Base-by-base conservation (phyloP, 2,797 vertebrate species). In the Hirundo rustica region DNA sequence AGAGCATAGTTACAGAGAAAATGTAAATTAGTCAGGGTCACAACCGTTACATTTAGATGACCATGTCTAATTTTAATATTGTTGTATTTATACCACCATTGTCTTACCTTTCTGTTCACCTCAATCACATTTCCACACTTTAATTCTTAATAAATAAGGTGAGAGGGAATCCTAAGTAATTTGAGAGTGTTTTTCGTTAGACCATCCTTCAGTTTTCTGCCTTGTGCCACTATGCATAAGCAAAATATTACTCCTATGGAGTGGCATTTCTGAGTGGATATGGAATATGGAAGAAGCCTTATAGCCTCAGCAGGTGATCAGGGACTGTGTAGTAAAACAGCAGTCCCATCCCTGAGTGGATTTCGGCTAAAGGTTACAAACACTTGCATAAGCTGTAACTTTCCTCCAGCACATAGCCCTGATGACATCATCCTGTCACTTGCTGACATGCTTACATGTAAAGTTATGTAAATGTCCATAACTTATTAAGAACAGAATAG, bases 261-360 rank as follows among this genome's bases (percentile, higher is more conserved):
- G 18, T 4, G 73, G 6, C 11, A 71, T 22, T 67, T 53, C 38
- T 68, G 7, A 55, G 51, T 70, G 65, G 72, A 57, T 64, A 74
- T 8, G n/a, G 36, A 73, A 55, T 18, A 67, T 11, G 13, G 47
- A 72, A 76, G 74, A 61, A 78, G 7, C 9, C 8, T 57, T 7
- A 3, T 45, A 47, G 20, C 11, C 29, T 44, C 48, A 34, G 48
- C 3, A 25, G 21, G 27, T 38, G 62, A 57, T 17, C 15, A 61
- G 21, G 27, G 17, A 19, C n/a, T 0, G 0, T 58, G 7, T 5
- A 30, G 17, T 4, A 75, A 86, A 92, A 70, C 3, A 5, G 15
- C 12, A 32, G 40, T 54, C 25, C 36, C 44, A 54, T 19, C 13
- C 7, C 44, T 48, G n/a, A 64, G 84, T 48, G 70, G 53, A 62